Evolutionary conservation across 37 sponge, comb jelly and placozoan species (phyloP).

Genomic region (Aplysina aerophoba): DNA sequence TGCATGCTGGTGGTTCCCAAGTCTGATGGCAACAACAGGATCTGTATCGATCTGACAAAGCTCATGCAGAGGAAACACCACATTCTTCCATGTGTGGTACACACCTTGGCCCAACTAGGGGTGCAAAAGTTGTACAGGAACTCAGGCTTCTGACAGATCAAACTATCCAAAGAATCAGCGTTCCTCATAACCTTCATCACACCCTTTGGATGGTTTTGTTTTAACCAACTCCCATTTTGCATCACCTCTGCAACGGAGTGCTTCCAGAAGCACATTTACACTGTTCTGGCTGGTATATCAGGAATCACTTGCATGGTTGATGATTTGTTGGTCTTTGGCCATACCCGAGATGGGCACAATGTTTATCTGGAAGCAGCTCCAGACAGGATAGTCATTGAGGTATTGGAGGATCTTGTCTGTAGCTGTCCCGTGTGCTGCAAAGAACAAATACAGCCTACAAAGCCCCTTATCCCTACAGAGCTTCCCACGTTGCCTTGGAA

Average conservation of each 20-base stretch:
- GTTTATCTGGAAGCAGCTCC: neutral
- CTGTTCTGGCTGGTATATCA: neutral
- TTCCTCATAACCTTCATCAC: constrained; percentile 27
- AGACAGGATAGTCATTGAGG: neutral
- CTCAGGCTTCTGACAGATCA: constrained; percentile 50
- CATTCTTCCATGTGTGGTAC: constrained; percentile 30
- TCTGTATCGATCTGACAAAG: constrained; percentile 29
- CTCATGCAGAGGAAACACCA: constrained; percentile 34
- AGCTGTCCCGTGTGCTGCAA: too few species aligned
- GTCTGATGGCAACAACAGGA: neutral
- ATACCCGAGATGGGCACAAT: constrained; percentile 16
- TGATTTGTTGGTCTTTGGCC: constrained; percentile 18
- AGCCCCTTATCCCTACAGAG: too few species aligned
- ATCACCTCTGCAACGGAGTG: constrained; percentile 47
- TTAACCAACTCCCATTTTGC: constrained; percentile 38
- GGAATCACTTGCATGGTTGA: constrained; percentile 39
- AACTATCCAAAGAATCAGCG: constrained; percentile 18
- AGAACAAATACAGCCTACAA: too few species aligned
- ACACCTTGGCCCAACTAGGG: constrained; percentile 34
- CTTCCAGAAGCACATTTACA: constrained; percentile 29
- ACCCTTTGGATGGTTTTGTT: constrained; percentile 36
- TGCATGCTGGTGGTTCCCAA: too few species aligned
- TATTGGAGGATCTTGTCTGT: neutral
- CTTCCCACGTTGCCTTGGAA: too few species aligned
- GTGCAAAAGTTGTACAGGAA: constrained; percentile 30